Evolutionary conservation across 2,113 vertebrate genomes (phyloP).

Genomic region (Dunckerocampus dactyliophorus): DNA sequence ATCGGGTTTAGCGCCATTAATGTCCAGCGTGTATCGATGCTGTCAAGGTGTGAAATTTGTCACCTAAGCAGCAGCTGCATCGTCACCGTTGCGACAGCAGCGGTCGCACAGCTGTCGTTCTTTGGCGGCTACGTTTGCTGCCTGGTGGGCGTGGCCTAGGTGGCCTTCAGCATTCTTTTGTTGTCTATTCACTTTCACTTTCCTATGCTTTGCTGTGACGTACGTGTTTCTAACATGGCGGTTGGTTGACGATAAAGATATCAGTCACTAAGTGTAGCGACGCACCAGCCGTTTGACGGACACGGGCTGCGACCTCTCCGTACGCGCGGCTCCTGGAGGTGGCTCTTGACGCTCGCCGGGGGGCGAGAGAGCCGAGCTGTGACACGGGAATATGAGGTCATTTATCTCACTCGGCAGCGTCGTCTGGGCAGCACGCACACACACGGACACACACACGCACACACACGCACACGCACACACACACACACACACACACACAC

Average conservation of each 20-base stretch:
- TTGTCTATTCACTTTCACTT: neutral
- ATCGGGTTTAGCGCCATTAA: too few species aligned
- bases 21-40: too few species aligned
- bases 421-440: slow-evolving; percentile 21
- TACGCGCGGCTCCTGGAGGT: too few species aligned
- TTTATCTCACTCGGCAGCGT: slow-evolving; percentile 49
- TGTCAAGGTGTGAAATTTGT: slow-evolving; percentile 35
- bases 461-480: neutral
- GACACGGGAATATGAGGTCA: slow-evolving; percentile 29
- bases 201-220: neutral
- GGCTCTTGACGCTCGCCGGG: neutral
- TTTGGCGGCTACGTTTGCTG: neutral
- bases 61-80: slow-evolving; percentile 16
- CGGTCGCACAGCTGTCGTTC: too few species aligned
- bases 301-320: too few species aligned
- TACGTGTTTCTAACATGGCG: too few species aligned
- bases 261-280: neutral
- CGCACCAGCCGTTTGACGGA: neutral
- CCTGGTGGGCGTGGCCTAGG: too few species aligned
- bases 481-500: slow-evolving; percentile 2
- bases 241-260: neutral
- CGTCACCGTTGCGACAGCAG: too few species aligned
- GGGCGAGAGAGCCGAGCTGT: slow-evolving; percentile 13
- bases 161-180: neutral
- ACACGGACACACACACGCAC: slow-evolving; percentile 1